A percentile compares a stretch with the other conserved stretches of the same genome.
phyloP scores from a whole-genome alignment of 1,140 invertebrate genomes.

The Aphidius gifuensis region DNA sequence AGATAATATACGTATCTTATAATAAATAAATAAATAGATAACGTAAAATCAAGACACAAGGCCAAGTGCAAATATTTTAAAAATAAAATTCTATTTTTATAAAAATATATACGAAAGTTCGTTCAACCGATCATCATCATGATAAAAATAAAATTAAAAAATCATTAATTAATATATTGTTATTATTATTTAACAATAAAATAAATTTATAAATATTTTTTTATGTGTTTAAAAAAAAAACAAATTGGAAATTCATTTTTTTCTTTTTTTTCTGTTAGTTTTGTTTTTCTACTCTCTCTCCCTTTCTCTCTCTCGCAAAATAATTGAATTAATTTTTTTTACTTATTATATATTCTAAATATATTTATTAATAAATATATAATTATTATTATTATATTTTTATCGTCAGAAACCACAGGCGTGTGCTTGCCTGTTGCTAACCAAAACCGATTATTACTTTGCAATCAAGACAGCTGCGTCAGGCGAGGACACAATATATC shows the following conservation, averaged over 20 bases:
- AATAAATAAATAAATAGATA: not conserved
- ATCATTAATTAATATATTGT: no score
- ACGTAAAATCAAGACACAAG: not conserved
- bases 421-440: constrained; percentile 5
- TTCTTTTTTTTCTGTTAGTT: no score
- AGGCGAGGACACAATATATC: constrained; percentile 18
- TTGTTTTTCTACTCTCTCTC: no score
- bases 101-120: not conserved
- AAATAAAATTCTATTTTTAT: not conserved
- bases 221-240: no score
- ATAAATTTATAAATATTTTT: no score
- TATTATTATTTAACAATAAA: no score
- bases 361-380: not conserved
- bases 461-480: constrained; percentile 26
- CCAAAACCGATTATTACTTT: constrained; percentile 19
- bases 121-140: not conserved
- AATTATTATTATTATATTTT: not conserved
- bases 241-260: no score
- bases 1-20: not conserved
- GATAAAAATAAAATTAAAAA: not conserved
- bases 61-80: not conserved
- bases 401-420: not conserved
- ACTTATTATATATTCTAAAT: not conserved
- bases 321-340: not conserved
- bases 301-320: no score